Base-by-base conservation (phyloP, 1,140 invertebrate species). In the Linepithema humile region DNA sequence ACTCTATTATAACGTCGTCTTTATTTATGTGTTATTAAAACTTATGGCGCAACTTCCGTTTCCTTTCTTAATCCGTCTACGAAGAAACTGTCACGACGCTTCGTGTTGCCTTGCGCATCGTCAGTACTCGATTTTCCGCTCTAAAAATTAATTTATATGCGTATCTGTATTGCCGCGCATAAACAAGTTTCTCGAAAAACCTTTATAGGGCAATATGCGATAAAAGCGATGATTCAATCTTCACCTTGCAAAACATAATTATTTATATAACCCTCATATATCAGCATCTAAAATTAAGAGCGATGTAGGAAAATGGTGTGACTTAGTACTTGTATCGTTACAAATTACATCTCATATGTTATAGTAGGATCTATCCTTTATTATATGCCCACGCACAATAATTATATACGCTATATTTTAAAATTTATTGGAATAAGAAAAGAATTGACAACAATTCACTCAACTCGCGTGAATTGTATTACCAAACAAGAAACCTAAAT, bases 11-110 rank as follows among this genome's bases (percentile, higher is more conserved):
- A 88, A 82, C 83, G 75, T 82, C 69, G 75, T 70, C 87, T 88
- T 88, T 88, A 85, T 88, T 87, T 88, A 88, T 88, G 83, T 88
- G 84, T 82, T 78, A 88, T 88, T 88, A 88, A 88, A 88, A 88
- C 87, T 88, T 88, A 77, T 65, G 74, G 74, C 74, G 72, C 67
- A 88, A 88, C 85, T 88, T 80, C 55, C 62, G 85, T 74, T 78
- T 57, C 67, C 62, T 80, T 62, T 55, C 23, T 67, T 69, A 74
- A 64, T 82, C 53, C 23, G 53, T 59, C 40, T 70, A 84, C 83
- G 53, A 74, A 80, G 77, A 78, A 69, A 84, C 86, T 84, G 86
- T 84, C 85, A 73, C 43, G 57, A 83, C 60, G 60, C 53, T 45
- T 62, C 50, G 69, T 45, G 67, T 84, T 85, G 48, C 55, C 12